Evolutionary conservation across 2,888 invertebrate species (phyloP), one percentile per base, ranked within the genome.

Genomic region (Nezara viridula): DNA sequence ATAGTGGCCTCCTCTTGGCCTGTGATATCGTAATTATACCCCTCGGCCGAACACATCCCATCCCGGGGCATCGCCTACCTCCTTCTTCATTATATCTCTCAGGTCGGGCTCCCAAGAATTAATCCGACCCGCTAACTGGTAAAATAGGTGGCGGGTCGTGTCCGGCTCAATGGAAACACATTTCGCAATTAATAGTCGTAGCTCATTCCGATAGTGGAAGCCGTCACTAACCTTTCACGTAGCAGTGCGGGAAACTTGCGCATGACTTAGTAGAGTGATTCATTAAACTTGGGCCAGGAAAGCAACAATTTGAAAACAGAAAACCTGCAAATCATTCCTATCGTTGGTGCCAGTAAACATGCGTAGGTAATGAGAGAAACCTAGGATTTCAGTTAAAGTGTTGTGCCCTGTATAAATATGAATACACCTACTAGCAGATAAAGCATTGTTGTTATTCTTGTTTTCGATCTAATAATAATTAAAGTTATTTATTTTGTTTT

Each of bases 1-100:
- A 88, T 88, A 73, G 88, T 27, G n/a, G 16, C 32, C 66, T 47
- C 27, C 88, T 47, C 66, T 73, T 47, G 44, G 27, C 16, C 66
- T 73, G 47, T 73, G 88, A 88, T 88, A 88, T 88, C 66, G 73
- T 88, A 88, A 88, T 88, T 88, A 88, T 88, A 88, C 60, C 86
- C 88, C 44, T 32, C 40, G n/a, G 49, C 66, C 88, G 88, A n/a
- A 73, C 60, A 86, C 47, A 86, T 52, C 86, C 49, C 47, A 44
- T 40, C 44, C 81, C 44, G 14, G 86, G 37, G 55, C 86, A 55
- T 73, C 86, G 50, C 55, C 52, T 86, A 21, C 86, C 40, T 40
- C 55, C 50, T 86, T 60, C 86, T 40, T 55, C 55, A 55, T 73
- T 73, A 73, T 73, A 73, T 37, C 66, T 7, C 66, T 21, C 66